Evolutionary conservation across 2,888 invertebrate species (phyloP).

Genomic region (Drosophila pseudotakahashii): DNA sequence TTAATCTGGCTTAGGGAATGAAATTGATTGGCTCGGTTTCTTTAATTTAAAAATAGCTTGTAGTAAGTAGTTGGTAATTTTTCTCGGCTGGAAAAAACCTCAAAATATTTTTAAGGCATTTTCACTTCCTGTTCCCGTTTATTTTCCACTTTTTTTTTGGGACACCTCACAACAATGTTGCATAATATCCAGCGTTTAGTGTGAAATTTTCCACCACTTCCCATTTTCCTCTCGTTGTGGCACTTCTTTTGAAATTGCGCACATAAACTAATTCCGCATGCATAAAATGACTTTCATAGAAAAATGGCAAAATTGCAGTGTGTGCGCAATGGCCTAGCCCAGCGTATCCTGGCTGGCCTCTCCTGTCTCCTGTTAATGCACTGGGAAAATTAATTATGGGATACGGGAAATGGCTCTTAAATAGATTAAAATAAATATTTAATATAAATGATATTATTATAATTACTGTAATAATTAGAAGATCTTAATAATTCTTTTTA

Average conservation of each 20-base stretch:
- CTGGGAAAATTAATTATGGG: neutral
- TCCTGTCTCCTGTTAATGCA: conserved; percentile 25
- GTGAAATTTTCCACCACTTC: conserved; percentile 59
- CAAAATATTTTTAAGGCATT: conserved; percentile 15
- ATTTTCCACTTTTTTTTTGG: neutral
- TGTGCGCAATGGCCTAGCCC: conserved; percentile 20
- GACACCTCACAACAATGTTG: conserved; percentile 57
- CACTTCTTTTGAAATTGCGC: conserved; percentile 69
- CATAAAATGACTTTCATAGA: conserved; percentile 73
- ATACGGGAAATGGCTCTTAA: no score
- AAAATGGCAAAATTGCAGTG: conserved; percentile 70
- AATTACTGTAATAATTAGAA: no score
- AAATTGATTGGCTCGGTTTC: conserved; percentile 2
- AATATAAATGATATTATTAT: no score
- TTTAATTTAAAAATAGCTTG: conserved; percentile 4
- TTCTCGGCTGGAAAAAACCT: neutral
- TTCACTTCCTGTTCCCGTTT: conserved; percentile 9
- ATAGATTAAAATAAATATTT: no score
- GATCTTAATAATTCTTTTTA: no score
- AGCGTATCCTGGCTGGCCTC: conserved; percentile 17
- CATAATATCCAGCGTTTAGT: conserved; percentile 71
- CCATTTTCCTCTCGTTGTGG: conserved; percentile 29
- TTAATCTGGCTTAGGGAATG: conserved; percentile 20
- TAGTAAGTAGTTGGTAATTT: neutral
- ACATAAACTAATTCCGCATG: conserved; percentile 77